Evolutionary conservation across 2,113 vertebrate genomes (phyloP).

Genomic region (Micronycteris hirsuta): DNA sequence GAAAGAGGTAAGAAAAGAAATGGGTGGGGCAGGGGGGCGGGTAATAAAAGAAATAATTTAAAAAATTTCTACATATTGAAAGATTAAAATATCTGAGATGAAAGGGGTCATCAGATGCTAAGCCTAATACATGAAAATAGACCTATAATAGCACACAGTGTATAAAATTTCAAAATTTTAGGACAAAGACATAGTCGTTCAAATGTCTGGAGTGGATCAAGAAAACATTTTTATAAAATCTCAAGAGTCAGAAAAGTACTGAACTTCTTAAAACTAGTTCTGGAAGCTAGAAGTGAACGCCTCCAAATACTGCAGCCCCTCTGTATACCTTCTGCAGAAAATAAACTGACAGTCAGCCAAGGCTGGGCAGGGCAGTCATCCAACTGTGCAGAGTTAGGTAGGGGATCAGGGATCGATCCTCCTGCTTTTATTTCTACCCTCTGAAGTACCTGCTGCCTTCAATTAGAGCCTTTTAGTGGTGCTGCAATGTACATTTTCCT

Average conservation of each 20-base stretch:
- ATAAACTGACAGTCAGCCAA: background rate
- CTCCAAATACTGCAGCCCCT: background rate
- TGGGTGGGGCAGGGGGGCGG: too few relatives aligned
- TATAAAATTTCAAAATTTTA: background rate
- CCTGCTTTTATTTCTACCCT: background rate
- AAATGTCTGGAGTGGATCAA: background rate
- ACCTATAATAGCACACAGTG: background rate
- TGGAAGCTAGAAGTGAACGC: background rate
- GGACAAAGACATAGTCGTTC: background rate
- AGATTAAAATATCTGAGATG: conserved; percentile 8
- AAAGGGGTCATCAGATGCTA: background rate
- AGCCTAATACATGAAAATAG: background rate
- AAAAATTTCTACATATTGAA: background rate
- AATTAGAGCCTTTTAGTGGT: background rate
- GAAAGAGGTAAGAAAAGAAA: background rate
- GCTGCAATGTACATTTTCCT: background rate
- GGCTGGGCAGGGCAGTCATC: background rate
- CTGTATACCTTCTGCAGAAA: background rate
- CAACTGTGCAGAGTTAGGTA: background rate
- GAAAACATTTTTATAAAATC: background rate
- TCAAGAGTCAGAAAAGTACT: background rate
- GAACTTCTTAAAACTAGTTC: background rate
- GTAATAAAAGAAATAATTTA: background rate
- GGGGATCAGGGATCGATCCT: background rate
- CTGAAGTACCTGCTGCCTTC: background rate